Evolutionary conservation across 2,113 vertebrate species (phyloP), one percentile per base, ranked within the genome.

Genomic region (Perca fluviatilis): DNA sequence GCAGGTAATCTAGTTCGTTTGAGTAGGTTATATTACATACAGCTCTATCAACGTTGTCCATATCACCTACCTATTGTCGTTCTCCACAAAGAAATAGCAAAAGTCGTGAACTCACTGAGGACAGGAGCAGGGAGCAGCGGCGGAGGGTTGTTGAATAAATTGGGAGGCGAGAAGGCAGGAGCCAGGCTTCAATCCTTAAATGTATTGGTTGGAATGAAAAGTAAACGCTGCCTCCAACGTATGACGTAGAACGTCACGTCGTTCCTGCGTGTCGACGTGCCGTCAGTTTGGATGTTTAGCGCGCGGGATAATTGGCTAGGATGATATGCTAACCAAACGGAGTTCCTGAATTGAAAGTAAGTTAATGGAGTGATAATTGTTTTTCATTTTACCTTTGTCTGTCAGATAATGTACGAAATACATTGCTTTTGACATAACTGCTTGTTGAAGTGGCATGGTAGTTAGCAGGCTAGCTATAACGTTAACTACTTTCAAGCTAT

Each of bases 241-340:
- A 1, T 66, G 71, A 77, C 77, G 72, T 0, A 57, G 0, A 0
- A 64, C 58, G 65, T 77, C 0, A 50, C 49, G 54, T 43, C 3
- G 2, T 13, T 0, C 0, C 1, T 62, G 23, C 79, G 74, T 75
- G 8, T 0, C 0, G 3, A 79, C 75, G 83, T 70, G 15, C 0
- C 0, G 0, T 16, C 58, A 0, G 27, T 88, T 94, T 82, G 72
- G 72, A 77, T 60, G 30, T 40, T 78, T 80, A 82, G 89, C 91
- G 93, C 85, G 84, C 14, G 21, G 21, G 40, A 6, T 15, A 16
- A 23, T 6, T 6, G 15, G 23, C 60, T 14, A 19, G 2, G 23
- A 36, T 6, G 6, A 12, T 13, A 7, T 27, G 47, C 49, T 21
- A 72, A 71, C 0, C 2, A n/a, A 1, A 15, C 4, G 13, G 49